A percentile compares a stretch with the other conserved stretches of the same genome.
These are phyloP conservation scores for Tyria jacobaeae DNA, from an alignment of 2,888 invertebrate species.

Conservation along the genomic window DNA sequence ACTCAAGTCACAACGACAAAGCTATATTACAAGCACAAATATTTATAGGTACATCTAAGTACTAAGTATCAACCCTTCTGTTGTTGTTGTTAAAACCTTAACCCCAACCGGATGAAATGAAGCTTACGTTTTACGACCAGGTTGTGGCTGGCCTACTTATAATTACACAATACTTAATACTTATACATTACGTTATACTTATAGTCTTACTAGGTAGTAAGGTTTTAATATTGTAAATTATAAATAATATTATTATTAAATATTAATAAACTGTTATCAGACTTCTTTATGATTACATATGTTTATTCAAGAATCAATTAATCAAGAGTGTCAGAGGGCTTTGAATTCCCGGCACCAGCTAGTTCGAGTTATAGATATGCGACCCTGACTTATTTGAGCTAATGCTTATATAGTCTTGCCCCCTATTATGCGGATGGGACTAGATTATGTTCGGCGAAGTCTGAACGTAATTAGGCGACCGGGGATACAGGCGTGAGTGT, in stretches of 20 bases:
- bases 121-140: conserved; percentile 3
- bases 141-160: conserved; percentile 8
- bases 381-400: too few species aligned
- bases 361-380: too few species aligned
- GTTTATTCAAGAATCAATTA: too few species aligned
- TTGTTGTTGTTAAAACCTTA: conserved; percentile 8
- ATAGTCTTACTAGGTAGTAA: not conserved
- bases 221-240: not conserved
- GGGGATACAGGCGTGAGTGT: too few species aligned
- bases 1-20: too few species aligned
- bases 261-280: not conserved
- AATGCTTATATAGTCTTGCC: too few species aligned
- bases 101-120: conserved; percentile 3
- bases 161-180: not conserved
- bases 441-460: too few species aligned
- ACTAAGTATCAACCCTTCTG: not conserved
- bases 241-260: not conserved
- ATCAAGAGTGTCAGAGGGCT: too few species aligned
- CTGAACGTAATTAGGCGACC: too few species aligned
- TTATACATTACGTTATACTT: not conserved
- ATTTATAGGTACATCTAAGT: not conserved
- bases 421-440: too few species aligned
- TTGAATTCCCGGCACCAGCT: too few species aligned
- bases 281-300: too few species aligned
- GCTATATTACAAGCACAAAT: not conserved